Percentiles rank a stretch among this genome's conserved stretches.
These are phyloP conservation scores for Aspiorhynchus laticeps DNA, from an alignment of 2,113 vertebrate species.

Conservation along the genomic window DNA sequence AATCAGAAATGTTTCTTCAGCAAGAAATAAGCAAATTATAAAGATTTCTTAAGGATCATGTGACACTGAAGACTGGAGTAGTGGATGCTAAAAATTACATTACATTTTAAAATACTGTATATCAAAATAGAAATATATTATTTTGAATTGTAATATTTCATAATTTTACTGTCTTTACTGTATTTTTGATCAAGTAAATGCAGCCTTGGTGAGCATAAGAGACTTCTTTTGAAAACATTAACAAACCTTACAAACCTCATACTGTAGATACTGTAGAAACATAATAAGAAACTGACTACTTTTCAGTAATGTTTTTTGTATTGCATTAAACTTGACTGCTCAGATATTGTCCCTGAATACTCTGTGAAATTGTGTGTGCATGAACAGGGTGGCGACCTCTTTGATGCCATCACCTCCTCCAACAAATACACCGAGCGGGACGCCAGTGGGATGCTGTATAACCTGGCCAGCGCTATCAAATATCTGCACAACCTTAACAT, in stretches of 20 bases:
- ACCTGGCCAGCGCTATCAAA: constrained; percentile 95
- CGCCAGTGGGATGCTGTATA: constrained; percentile 97
- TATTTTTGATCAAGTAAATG: background rate
- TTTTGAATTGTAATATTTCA: background rate
- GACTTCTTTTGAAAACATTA: background rate
- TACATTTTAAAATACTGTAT: too few relatives aligned
- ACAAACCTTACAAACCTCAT: background rate
- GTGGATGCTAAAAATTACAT: too few relatives aligned
- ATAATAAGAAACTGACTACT: background rate
- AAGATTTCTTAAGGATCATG: background rate
- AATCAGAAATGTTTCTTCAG: background rate
- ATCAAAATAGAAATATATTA: too few relatives aligned
- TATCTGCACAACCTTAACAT: constrained; percentile 97
- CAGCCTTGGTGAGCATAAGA: background rate
- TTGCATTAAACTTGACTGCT: background rate
- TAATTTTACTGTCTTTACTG: background rate
- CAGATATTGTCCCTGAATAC: background rate
- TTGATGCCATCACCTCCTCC: constrained; percentile 97
- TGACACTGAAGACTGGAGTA: background rate
- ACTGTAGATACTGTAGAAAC: background rate
- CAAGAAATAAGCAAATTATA: background rate
- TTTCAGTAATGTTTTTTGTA: background rate
- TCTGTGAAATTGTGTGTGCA: constrained; percentile 40
- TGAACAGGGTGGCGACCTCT: constrained; percentile 95
- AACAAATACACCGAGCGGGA: constrained; percentile 97